Evolutionary conservation across 2,797 vertebrate species (phyloP).

Genomic region (Halcyon smyrnensis): DNA sequence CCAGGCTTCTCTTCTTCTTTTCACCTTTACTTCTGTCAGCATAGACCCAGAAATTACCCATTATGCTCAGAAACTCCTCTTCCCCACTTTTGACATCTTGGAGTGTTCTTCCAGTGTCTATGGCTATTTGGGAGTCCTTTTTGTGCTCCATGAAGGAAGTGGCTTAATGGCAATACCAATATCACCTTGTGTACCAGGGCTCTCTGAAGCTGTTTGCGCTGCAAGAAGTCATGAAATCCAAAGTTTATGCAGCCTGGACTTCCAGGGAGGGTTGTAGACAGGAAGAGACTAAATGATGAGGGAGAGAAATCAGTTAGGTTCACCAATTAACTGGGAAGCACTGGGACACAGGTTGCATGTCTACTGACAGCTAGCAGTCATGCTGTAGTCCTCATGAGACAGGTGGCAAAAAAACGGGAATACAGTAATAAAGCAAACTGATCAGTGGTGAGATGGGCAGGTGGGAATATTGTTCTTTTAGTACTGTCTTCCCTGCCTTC

Average conservation of each 20-base stretch:
- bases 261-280: background rate
- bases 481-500: fast-evolving
- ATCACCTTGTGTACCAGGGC: background rate
- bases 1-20: background rate
- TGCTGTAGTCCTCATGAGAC: background rate
- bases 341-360: background rate
- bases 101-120: background rate
- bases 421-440: background rate
- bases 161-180: background rate
- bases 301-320: background rate
- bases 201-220: background rate
- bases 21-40: background rate
- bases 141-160: background rate
- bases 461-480: background rate
- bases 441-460: background rate
- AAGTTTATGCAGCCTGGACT: background rate
- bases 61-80: background rate
- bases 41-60: background rate
- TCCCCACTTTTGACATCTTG: background rate
- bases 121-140: background rate
- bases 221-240: background rate
- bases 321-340: background rate
- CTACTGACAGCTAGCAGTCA: background rate
- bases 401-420: background rate
- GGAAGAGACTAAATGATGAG: background rate